Conservation (phyloP, 2,113 vertebrate genomes). For the Poeciliopsis retropinna region DNA sequence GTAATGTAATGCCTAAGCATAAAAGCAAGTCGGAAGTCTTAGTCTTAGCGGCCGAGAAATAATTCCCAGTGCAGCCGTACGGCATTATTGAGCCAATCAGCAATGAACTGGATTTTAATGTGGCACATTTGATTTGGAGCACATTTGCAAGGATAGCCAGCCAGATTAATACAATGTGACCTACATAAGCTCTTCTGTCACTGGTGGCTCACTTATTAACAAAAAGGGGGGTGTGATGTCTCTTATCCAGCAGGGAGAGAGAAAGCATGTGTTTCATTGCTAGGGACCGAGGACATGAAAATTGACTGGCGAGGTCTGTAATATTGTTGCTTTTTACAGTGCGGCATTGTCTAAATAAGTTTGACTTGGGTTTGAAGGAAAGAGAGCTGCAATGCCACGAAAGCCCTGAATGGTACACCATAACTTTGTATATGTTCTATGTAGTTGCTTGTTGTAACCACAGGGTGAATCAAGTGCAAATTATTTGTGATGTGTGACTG, state of each 20-base stretch:
- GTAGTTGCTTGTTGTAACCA: too few species aligned
- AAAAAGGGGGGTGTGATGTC: constrained; percentile 46
- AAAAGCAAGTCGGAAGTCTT: constrained; percentile 21
- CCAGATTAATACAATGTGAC: constrained; percentile 74
- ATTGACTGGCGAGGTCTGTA: constrained; percentile 62
- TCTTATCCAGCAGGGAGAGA: constrained; percentile 56
- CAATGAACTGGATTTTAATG: constrained; percentile 65
- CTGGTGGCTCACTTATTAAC: constrained; percentile 66
- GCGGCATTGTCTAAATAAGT: constrained; percentile 60
- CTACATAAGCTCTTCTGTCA: constrained; percentile 71
- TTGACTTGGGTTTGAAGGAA: constrained; percentile 50
- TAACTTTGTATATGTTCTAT: too few species aligned
- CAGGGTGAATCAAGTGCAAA: too few species aligned
- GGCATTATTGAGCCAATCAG: constrained; percentile 59
- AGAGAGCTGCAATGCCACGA: constrained; percentile 23
- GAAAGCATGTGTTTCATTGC: constrained; percentile 59
- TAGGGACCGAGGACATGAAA: constrained; percentile 55
- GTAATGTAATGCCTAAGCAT: constrained; percentile 31
- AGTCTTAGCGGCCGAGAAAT: constrained; percentile 32
- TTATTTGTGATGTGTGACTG: too few species aligned
- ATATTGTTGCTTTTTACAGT: constrained; percentile 50
- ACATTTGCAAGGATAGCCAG: constrained; percentile 60
- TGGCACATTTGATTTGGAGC: constrained; percentile 69
- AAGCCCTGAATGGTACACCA: not conserved
- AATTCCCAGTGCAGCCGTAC: constrained; percentile 18